Evolutionary conservation across 2,113 vertebrate genomes (phyloP).

Genomic region (Gallinago media): DNA sequence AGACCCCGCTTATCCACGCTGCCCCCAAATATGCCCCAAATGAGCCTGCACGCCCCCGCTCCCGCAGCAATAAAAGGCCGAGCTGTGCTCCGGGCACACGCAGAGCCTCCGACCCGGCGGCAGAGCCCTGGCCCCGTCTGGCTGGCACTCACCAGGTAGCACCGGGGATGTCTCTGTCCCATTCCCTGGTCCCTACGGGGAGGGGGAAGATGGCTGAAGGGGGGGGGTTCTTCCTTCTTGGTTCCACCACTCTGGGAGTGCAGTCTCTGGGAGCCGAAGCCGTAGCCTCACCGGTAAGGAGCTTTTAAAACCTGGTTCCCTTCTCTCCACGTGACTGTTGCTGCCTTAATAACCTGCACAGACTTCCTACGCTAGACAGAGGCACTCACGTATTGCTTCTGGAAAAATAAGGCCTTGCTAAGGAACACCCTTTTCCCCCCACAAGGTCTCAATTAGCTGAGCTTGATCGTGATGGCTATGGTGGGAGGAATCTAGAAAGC

Average conservation of each 20-base stretch:
- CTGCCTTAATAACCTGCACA: conserved; percentile 39
- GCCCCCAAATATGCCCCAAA: not conserved
- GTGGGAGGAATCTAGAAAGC: conserved; percentile 54
- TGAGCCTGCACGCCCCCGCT: not conserved
- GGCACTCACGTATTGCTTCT: conserved; percentile 1
- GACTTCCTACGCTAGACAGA: conserved; percentile 29
- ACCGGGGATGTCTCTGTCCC: conserved; percentile 40
- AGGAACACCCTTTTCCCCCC: conserved; percentile 16
- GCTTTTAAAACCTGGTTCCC: conserved; percentile 81
- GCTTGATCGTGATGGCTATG: not conserved
- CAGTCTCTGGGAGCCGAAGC: not conserved
- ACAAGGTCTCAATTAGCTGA: conserved; percentile 19
- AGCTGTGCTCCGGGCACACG: fast-evolving
- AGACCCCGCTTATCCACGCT: fast-evolving
- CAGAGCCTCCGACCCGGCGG: not conserved
- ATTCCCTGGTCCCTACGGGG: not conserved
- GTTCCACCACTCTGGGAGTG: not conserved
- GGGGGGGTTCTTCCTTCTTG: not conserved
- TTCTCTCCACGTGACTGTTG: conserved; percentile 82
- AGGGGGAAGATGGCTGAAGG: not conserved
- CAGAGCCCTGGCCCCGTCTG: not conserved
- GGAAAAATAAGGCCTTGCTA: conserved; percentile 30
- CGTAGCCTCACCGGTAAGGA: conserved; percentile 60
- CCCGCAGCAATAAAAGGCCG: not conserved
- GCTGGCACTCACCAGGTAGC: conserved; percentile 48